phyloP scores from a whole-genome alignment of 1,140 invertebrate genomes.

The Augochlora pura region DNA sequence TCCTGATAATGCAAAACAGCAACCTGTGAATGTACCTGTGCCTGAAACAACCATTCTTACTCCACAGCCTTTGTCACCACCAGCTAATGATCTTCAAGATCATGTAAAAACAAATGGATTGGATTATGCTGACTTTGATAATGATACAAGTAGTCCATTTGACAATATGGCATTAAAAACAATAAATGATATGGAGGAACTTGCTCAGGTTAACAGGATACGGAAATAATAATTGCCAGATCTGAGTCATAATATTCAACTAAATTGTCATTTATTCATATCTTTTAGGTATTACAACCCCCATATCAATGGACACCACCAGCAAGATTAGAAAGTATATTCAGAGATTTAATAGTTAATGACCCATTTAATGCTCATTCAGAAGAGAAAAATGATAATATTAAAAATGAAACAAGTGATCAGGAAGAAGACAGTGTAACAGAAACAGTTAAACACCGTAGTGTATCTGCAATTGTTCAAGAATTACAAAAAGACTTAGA shows the following conservation, averaged over 20 bases:
- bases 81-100: conserved; percentile 69
- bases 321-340: conserved; percentile 71
- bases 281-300: conserved; percentile 75
- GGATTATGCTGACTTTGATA: conserved; percentile 91
- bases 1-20: conserved; percentile 76
- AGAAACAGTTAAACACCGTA: conserved; percentile 81
- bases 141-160: conserved; percentile 93
- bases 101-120: conserved; percentile 75
- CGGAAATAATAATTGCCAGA: not conserved
- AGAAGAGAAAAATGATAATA: conserved; percentile 60
- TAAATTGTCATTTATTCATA: not conserved
- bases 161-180: conserved; percentile 95
- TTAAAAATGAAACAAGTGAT: conserved; percentile 65
- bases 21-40: conserved; percentile 79
- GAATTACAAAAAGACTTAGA: conserved; percentile 86
- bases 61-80: conserved; percentile 72
- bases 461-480: conserved; percentile 87
- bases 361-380: conserved; percentile 44
- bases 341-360: conserved; percentile 68
- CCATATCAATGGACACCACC: conserved; percentile 72
- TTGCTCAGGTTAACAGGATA: conserved; percentile 83
- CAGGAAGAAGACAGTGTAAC: conserved; percentile 70
- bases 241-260: not conserved
- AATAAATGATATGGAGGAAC: conserved; percentile 93
- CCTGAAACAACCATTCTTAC: conserved; percentile 75